Evolutionary conservation across 2,888 invertebrate genomes (phyloP).

Genomic region (Drosophila austrosaltans): DNA sequence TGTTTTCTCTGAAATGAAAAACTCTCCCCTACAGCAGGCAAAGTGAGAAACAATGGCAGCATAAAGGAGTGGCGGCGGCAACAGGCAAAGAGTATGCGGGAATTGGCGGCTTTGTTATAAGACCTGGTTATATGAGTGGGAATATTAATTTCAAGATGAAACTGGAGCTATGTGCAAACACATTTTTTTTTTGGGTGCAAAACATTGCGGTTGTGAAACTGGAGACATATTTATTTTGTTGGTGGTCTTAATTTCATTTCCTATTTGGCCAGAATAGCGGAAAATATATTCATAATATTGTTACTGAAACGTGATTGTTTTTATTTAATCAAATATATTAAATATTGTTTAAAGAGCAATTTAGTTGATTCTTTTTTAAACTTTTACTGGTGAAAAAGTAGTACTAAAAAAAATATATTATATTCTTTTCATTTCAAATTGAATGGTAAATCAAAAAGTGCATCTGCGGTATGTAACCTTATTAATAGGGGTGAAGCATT

Average conservation of each 20-base stretch:
- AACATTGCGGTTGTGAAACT: constrained; percentile 4
- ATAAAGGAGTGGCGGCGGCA: neutral
- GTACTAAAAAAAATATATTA: no score
- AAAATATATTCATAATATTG: no score
- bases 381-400: no score
- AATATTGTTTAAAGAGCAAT: no score
- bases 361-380: no score
- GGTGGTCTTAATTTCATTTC: neutral
- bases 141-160: constrained; percentile 22
- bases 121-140: constrained; percentile 15
- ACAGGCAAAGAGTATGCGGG: neutral
- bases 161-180: constrained; percentile 13
- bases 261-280: no score
- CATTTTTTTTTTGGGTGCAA: neutral
- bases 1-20: constrained; percentile 68
- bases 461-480: no score
- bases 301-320: no score
- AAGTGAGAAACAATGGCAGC: constrained; percentile 10
- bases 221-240: constrained; percentile 7
- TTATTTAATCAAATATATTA: no score
- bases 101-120: constrained; percentile 10
- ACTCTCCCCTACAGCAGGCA: constrained; percentile 40
- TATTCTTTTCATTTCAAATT: no score
- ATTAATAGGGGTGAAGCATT: no score
- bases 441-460: no score